Conservation (phyloP, 2,113 vertebrate species). For the Helogale parvula region DNA sequence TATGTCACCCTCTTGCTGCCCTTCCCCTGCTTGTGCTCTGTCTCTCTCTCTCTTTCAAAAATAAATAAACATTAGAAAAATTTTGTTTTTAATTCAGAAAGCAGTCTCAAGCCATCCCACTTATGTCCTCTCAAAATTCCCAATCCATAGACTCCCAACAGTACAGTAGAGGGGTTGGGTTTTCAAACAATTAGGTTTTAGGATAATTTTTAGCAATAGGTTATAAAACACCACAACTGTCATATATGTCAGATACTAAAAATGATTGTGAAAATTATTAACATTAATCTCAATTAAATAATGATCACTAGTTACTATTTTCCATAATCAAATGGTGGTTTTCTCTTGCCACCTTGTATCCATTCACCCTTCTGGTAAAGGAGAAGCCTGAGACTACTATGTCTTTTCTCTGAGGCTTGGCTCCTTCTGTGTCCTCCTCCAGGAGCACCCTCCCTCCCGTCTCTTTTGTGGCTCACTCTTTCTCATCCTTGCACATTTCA, state of each 20-base stretch:
- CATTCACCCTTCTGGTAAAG: neutral
- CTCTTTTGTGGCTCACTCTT: neutral
- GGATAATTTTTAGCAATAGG: neutral
- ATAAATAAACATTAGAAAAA: too few species aligned
- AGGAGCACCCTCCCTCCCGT: accelerated
- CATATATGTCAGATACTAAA: neutral
- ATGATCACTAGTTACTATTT: neutral
- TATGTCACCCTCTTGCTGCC: too few species aligned
- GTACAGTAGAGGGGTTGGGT: neutral
- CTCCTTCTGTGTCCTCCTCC: neutral
- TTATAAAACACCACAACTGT: neutral
- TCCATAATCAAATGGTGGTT: neutral
- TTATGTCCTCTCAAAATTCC: neutral
- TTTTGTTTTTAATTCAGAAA: neutral
- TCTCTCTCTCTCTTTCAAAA: too few species aligned
- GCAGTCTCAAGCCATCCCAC: neutral
- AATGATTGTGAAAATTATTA: neutral
- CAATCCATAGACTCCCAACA: neutral
- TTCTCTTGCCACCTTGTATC: neutral
- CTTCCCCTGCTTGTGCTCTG: too few species aligned
- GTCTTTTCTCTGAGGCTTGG: neutral
- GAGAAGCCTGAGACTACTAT: neutral
- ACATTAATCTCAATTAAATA: neutral
- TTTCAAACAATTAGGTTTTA: neutral
- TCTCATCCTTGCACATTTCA: neutral